Base-by-base conservation (phyloP, 2,797 vertebrate species). In the Dromococcyx pavoninus region DNA sequence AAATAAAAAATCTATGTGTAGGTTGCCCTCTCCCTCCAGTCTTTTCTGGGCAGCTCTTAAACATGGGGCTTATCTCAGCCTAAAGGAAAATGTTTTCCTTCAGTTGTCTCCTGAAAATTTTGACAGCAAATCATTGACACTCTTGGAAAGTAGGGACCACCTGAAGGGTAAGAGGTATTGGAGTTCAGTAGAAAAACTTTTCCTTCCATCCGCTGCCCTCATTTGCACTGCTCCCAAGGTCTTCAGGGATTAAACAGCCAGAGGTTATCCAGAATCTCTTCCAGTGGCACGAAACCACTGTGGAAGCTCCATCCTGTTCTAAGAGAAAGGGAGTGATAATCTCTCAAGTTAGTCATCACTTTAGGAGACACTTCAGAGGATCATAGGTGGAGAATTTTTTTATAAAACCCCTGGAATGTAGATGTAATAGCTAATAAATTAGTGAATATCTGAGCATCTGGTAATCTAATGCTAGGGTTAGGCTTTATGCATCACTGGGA, bases 391-490 rank as follows among this genome's bases (percentile, higher is more conserved):
- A 76, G 53, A 24, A 51, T 57, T 94, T 96, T 96, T 81, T 94
- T 94, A 76, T 35, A 67, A 95, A 96, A 93, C 53, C 37, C 25
- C 28, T 77, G 91, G 89, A 94, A 94, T 97, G 92, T 72, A 92
- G 35, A 81, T 69, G n/a, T 75, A 96, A 90, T 62, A 92, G 76
- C 37, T 67, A 62, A 53, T 0, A 23, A 86, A 92, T 94, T 91
- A 83, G 35, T 61, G 66, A 91, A 88, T 25, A 17, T 7, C 27
- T 89, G 71, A 60, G 62, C 72, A 95, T 92, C 74, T 95, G 92
- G 85, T 80, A 89, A 83, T 94, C 75, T 92, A 91, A 95, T 88
- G 21, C 44, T 78, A 61, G 39, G 58, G 51, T 74, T 93, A 93
- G 84, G 28, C 56, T 51, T 94, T 75, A 73, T 82, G 70, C 54